Percentiles rank a stretch among this genome's conserved stretches.
phyloP scores from a whole-genome alignment of 2,113 vertebrate species.

The Piprites chloris region DNA sequence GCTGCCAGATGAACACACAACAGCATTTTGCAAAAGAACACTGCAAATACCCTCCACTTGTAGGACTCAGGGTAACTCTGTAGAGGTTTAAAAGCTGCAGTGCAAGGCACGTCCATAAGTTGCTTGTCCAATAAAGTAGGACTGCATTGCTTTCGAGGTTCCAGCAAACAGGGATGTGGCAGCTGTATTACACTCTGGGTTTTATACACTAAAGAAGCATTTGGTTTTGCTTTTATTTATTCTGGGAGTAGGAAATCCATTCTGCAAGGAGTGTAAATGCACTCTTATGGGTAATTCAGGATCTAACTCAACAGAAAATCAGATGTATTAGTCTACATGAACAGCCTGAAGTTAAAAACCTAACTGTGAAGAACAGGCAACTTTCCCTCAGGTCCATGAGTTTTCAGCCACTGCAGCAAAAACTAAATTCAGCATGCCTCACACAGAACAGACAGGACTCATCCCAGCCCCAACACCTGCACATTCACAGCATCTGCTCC shows the following conservation, averaged over 20 bases:
- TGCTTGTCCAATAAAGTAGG: not conserved
- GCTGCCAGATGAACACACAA: not conserved
- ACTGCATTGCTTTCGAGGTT: not conserved
- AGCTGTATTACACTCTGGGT: not conserved
- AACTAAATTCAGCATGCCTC: accelerated
- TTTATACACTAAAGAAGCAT: not conserved
- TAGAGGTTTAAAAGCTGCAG: not conserved
- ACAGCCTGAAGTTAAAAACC: not conserved
- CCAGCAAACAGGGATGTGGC: not conserved
- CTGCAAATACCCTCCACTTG: not conserved
- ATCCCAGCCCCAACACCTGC: not conserved
- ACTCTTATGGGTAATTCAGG: not conserved
- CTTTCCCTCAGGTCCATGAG: not conserved
- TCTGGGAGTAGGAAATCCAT: not conserved
- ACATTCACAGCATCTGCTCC: not conserved
- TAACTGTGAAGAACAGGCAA: not conserved
- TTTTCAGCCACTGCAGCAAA: not conserved
- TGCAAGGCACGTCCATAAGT: accelerated
- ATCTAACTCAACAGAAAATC: not conserved
- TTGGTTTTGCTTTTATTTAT: not conserved
- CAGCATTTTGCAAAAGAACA: not conserved
- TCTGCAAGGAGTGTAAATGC: not conserved
- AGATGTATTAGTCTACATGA: not conserved
- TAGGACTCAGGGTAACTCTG: accelerated
- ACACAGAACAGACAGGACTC: not conserved